Base-by-base conservation (phyloP, 2,113 vertebrate species). In the Sterrhoptilus dennistouni region DNA sequence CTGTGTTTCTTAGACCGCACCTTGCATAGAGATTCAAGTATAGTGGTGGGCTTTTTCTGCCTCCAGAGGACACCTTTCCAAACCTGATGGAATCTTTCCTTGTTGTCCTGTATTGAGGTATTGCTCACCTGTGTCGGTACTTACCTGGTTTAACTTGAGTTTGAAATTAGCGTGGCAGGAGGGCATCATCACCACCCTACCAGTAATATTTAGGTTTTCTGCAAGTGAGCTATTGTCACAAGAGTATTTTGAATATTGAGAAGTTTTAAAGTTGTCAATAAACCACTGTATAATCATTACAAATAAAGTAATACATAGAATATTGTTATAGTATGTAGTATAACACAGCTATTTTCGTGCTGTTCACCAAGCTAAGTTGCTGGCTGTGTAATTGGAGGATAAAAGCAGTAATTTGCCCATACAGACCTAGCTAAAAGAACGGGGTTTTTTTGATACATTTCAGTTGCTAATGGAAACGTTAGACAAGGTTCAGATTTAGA, bases 101-200 rank as follows among this genome's bases (percentile, higher is more conserved):
- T 65, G 29, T 42, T 57, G 52, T 80, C 45, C 66, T 2, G 0
- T 40, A 9, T 40, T 0, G 1, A 87, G 38, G n/a, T 71, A 12
- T 61, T 68, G 31, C 50, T 93, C 22, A 31, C n/a, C 42, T 17
- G 4, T 23, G 14, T 49, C 5, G 2, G 9, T 33, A 24, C 24
- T 42, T 47, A n/a, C 3, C 61, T 72, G 50, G 9, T 60, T 40
- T 56, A 52, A 57, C 12, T 45, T 3, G 2, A 19, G 11, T 47
- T 65, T 83, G 57, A 72, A 85, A n/a, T 75, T 2, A 13, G 7
- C 10, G 10, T 64, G 40, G 35, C 45, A 40, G 57, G 21, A 75
- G 61, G 11, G 12, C 25, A 22, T 64, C 18, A 10, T 91, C 24
- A 28, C 8, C 0, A 0, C 56, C 4, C 0, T 57, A 27, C 15